phyloP scores from a whole-genome alignment of 2,888 invertebrate genomes.

The Deilephila porcellus region DNA sequence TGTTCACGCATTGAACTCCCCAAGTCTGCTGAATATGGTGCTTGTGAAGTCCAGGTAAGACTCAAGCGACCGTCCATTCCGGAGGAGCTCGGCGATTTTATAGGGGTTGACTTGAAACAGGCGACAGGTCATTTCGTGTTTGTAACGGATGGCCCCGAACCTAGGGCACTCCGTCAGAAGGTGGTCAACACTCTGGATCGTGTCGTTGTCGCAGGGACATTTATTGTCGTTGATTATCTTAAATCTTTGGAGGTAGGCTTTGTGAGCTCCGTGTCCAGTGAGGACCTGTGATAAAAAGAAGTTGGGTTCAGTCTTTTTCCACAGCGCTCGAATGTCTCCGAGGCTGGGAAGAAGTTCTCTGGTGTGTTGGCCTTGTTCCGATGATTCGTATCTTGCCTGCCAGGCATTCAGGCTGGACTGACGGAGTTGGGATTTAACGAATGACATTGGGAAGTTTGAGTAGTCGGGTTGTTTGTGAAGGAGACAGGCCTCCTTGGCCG shows the following conservation, averaged over 20 bases:
- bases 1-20: too few species aligned
- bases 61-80: too few species aligned
- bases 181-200: background rate
- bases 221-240: background rate
- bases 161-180: background rate
- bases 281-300: conserved; percentile 9
- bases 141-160: background rate
- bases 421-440: background rate
- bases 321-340: background rate
- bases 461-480: background rate
- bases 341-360: background rate
- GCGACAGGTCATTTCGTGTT: background rate
- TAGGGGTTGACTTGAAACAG: too few species aligned
- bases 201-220: conserved; percentile 4
- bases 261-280: conserved; percentile 21
- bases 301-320: background rate
- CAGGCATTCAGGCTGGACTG: background rate
- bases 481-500: background rate
- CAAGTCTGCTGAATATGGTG: too few species aligned
- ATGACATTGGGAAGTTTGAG: background rate
- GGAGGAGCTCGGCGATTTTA: too few species aligned
- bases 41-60: too few species aligned
- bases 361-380: background rate
- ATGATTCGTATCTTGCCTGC: background rate
- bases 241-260: conserved; percentile 4